Base-by-base conservation (phyloP, 2,113 vertebrate species). In the Peromyscus leucopus region DNA sequence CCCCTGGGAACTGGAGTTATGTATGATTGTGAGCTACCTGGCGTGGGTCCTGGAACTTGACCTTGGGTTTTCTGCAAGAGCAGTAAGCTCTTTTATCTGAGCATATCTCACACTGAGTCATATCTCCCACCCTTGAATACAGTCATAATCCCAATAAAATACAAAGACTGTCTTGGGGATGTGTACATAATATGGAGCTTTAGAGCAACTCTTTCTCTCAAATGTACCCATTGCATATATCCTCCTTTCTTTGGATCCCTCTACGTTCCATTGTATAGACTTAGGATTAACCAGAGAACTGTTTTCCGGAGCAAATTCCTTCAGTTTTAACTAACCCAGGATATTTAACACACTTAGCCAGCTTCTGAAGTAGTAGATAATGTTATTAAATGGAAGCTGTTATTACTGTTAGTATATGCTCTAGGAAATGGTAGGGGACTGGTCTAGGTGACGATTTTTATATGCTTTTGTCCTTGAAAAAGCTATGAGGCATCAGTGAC, bases 261-360 rank as follows among this genome's bases (percentile, higher is more conserved):
- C 36, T 78, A 3, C 63, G 7, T 46, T 94, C 90, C 16, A 9
- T 75, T 92, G 28, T 33, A n/a, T 61, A 90, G 90, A 90, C 22
- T 90, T 85, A 72, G 33, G 10, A 36, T 92, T 42, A 80, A 1
- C 48, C 39, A 95, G 57, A 89, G 3, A 65, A 67, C 84, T 5
- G 46, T 92, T 94, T 94, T 74, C 63, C 61, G 74, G 22, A 87
- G 51, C 16, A 91, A 94, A 84, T 57, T 65, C 16, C 17, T 93
- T 94, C 65, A 57, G 7, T 95, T 83, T 96, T 96, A 88, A 96
- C 80, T 79, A 90, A 96, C 10, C 92, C 42, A 89, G 89, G 22
- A 86, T 96, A 71, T 88, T 94, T 91, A 79, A 94, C 90, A 21
- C 16, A 93, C 46, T 80, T 91, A 91, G 5, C 22, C 80, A 96